Percentiles rank a stretch among this genome's conserved stretches.
Conservation (phyloP, 2,888 invertebrate species). For the Netelia inedita region DNA sequence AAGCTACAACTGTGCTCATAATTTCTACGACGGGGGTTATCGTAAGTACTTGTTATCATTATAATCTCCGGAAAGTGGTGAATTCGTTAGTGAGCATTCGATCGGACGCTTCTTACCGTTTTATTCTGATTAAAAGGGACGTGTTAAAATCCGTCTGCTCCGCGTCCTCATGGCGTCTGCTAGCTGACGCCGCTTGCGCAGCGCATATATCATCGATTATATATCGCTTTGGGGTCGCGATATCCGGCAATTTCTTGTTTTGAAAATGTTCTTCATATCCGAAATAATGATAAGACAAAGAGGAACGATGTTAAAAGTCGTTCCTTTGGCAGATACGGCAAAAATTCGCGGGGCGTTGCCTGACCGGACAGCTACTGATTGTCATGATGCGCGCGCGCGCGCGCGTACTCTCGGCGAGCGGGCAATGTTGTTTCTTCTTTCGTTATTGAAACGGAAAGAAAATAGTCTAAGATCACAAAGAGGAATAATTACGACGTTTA, state of each 20-base stretch:
- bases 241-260: not conserved
- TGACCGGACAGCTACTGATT: slow-evolving; percentile 28
- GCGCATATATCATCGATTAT: slow-evolving; percentile 33
- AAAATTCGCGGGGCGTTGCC: slow-evolving; percentile 57
- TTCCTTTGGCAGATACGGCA: not conserved
- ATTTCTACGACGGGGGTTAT: slow-evolving; percentile 78
- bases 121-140: slow-evolving; percentile 6
- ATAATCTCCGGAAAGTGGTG: slow-evolving; percentile 46
- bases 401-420: not conserved
- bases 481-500: not conserved
- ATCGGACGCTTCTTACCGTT: not conserved
- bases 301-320: not conserved
- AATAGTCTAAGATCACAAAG: not conserved
- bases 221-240: not conserved
- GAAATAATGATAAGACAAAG: not conserved
- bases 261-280: not conserved
- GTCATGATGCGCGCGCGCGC: not conserved
- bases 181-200: slow-evolving; percentile 79
- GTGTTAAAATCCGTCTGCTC: slow-evolving; percentile 84
- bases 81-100: slow-evolving; percentile 18
- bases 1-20: slow-evolving; percentile 75
- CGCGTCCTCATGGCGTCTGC: slow-evolving; percentile 85
- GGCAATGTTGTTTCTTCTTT: not conserved
- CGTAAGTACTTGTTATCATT: slow-evolving; percentile 56
- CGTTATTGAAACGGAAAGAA: not conserved